Evolutionary conservation across 2,888 invertebrate species (phyloP).

Genomic region (Xanthostigma xanthostigma): DNA sequence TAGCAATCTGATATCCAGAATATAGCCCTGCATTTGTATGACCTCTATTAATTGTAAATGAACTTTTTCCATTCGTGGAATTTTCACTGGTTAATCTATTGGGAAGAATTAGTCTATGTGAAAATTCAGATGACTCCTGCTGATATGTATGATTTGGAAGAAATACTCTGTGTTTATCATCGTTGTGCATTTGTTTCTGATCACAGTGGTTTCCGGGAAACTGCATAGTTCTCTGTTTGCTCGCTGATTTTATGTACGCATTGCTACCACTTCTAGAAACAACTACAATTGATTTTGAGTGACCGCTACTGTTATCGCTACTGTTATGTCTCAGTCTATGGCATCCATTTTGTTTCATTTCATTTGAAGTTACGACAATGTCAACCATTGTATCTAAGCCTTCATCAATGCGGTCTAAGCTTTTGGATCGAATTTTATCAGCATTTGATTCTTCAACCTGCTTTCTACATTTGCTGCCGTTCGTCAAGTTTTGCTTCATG

Average conservation of each 20-base stretch:
- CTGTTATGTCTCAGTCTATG: not conserved
- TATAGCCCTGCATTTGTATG: conserved; percentile 48
- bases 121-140: conserved; percentile 21
- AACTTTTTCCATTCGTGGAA: conserved; percentile 27
- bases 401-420: conserved; percentile 60
- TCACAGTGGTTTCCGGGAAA: not conserved
- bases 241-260: not conserved
- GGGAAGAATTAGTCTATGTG: conserved; percentile 29
- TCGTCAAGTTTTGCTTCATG: not conserved
- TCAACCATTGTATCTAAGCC: conserved; percentile 57
- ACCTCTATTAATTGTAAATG: conserved; percentile 45
- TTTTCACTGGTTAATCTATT: conserved; percentile 25
- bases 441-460: conserved; percentile 10
- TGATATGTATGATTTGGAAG: conserved; percentile 20
- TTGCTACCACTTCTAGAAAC: not conserved
- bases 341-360: not conserved
- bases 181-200: conserved; percentile 7
- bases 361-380: conserved; percentile 46
- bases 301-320: not conserved
- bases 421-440: conserved; percentile 38
- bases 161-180: conserved; percentile 28
- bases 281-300: not conserved
- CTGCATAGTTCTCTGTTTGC: no score
- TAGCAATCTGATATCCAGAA: conserved; percentile 37
- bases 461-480: not conserved